Conservation (phyloP, 1,140 invertebrate species). For the Brachystomella parvula region DNA sequence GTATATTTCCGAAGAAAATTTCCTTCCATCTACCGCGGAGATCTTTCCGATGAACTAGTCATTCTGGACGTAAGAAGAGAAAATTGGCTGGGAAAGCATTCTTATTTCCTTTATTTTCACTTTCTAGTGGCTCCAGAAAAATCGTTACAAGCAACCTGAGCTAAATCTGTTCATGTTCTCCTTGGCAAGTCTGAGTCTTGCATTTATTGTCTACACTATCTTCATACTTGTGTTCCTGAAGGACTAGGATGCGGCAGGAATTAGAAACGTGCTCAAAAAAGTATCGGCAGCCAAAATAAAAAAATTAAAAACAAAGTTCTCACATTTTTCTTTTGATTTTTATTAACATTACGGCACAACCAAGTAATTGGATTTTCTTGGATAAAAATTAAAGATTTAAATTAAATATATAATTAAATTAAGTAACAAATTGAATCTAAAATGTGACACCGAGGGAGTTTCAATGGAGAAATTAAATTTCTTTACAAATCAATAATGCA, state of each 20-base stretch:
- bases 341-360: slow-evolving; percentile 11
- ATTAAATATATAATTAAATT: neutral
- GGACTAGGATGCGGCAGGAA: neutral
- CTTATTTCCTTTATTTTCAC: slow-evolving; percentile 48
- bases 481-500: slow-evolving; percentile 11
- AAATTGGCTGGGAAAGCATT: neutral
- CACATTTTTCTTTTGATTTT: neutral
- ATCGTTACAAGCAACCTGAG: slow-evolving; percentile 84
- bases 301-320: neutral
- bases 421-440: no score
- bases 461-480: neutral
- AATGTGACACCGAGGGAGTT: neutral
- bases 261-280: neutral
- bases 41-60: slow-evolving; percentile 28
- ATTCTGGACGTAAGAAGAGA: neutral
- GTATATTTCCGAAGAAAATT: slow-evolving; percentile 90
- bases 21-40: slow-evolving; percentile 88
- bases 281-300: neutral
- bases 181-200: slow-evolving; percentile 70
- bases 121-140: slow-evolving; percentile 87
- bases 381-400: neutral
- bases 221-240: slow-evolving; percentile 81
- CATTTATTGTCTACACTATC: slow-evolving; percentile 80
- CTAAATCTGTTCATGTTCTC: slow-evolving; percentile 92
- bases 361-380: neutral